A percentile compares a stretch with the other conserved stretches of the same genome.
Conservation (phyloP, 2,113 vertebrate genomes). For the Entelurus aequoreus region DNA sequence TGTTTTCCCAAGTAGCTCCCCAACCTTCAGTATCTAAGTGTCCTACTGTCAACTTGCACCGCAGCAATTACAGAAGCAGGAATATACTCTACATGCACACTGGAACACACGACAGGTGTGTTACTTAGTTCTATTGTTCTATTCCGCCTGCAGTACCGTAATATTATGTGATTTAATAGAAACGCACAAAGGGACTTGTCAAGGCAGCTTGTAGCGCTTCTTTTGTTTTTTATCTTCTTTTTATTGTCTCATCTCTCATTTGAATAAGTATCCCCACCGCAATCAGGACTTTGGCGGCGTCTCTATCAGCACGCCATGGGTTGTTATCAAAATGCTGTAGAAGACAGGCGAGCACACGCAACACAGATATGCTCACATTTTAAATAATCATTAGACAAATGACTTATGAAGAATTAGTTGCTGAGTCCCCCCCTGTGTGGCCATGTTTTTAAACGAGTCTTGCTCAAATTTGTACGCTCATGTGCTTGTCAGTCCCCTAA, state of each 20-base stretch:
- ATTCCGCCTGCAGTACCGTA: too few relatives aligned
- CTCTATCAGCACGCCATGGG: conserved; percentile 15
- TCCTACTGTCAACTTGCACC: conserved; percentile 51
- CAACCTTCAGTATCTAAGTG: conserved; percentile 51
- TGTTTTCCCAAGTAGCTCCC: conserved; percentile 51
- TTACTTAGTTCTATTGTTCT: not conserved
- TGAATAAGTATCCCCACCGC: conserved; percentile 27
- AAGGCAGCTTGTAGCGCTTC: not conserved
- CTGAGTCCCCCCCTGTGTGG: too few relatives aligned
- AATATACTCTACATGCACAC: not conserved
- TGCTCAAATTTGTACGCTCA: too few relatives aligned
- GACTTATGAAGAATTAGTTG: too few relatives aligned
- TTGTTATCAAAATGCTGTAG: too few relatives aligned
- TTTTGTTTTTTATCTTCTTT: conserved; percentile 3
- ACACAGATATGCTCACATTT: too few relatives aligned
- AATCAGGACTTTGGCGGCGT: conserved; percentile 18
- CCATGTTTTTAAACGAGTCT: too few relatives aligned
- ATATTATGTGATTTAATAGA: not conserved
- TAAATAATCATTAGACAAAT: too few relatives aligned
- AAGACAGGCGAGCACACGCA: too few relatives aligned
- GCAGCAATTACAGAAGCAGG: conserved; percentile 60
- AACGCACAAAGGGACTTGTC: not conserved
- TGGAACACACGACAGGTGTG: conserved; percentile 16
- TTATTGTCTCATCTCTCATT: conserved; percentile 34
- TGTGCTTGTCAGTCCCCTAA: too few relatives aligned